phyloP scores from a whole-genome alignment of 2,888 invertebrate species.

The Hirtodrosophila confusa region DNA sequence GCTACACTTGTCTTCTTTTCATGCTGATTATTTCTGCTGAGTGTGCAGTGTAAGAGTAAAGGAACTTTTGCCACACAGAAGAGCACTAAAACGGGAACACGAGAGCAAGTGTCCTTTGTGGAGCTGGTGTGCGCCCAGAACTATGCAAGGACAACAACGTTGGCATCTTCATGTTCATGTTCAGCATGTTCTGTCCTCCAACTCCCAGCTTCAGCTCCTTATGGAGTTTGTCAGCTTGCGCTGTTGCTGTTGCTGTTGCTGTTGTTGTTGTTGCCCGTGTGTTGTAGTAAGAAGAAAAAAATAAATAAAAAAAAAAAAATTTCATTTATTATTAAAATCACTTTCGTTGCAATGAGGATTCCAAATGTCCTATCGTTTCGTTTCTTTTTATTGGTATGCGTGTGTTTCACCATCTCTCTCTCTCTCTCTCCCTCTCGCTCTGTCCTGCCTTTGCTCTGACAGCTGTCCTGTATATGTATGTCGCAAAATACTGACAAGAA shows the following conservation, averaged over 20 bases:
- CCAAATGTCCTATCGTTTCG: conserved; percentile 78
- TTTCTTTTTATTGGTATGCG: conserved; percentile 73
- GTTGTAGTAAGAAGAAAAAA: conserved; percentile 13
- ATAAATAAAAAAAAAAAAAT: conserved; percentile 49
- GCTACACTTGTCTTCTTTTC: conserved; percentile 1
- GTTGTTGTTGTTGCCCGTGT: conserved; percentile 4
- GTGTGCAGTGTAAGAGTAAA: conserved; percentile 10
- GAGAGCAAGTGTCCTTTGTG: conserved; percentile 48
- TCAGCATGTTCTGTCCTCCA: conserved; percentile 3
- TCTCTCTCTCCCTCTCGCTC: background rate
- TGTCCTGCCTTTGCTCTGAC: background rate
- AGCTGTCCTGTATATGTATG: background rate
- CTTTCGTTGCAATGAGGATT: conserved; percentile 84
- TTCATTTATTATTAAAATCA: conserved; percentile 84
- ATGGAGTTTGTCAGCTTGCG: background rate
- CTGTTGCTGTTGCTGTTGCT: background rate
- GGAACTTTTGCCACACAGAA: conserved; percentile 33
- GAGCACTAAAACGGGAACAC: conserved; percentile 47
- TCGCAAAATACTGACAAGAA: conserved; percentile 54
- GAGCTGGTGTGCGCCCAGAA: conserved; percentile 18
- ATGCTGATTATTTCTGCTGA: conserved; percentile 9
- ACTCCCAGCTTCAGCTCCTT: background rate
- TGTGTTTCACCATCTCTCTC: conserved; percentile 32
- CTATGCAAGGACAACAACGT: conserved; percentile 36
- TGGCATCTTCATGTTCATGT: conserved; percentile 9